These are phyloP conservation scores for Syrista parreyssii DNA, from an alignment of 2,888 invertebrate genomes.

Conservation along the genomic window DNA sequence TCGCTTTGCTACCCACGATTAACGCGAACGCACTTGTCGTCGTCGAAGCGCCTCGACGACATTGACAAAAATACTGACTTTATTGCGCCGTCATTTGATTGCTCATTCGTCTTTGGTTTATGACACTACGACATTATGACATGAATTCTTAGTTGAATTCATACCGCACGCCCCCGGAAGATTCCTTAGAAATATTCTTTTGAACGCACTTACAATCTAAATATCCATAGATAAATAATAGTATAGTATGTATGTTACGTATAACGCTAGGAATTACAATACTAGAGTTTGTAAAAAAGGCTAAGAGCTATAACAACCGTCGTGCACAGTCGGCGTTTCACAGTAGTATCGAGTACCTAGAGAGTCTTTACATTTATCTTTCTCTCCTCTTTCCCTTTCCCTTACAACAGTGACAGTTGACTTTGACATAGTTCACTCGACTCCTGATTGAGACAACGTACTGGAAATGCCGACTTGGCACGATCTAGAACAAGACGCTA, in stretches of 20 bases:
- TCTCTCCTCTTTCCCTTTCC: background rate
- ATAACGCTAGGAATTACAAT: constrained; percentile 29
- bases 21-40: background rate
- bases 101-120: constrained; percentile 26
- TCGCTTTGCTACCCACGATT: background rate
- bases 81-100: constrained; percentile 39
- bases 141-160: background rate
- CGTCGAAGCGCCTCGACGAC: background rate
- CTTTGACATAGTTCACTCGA: background rate
- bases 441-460: background rate
- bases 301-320: constrained; percentile 41
- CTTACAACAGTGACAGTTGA: background rate
- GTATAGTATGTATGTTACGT: constrained; percentile 17
- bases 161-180: background rate
- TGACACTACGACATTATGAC: background rate
- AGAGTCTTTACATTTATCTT: background rate
- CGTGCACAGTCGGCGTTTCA: constrained; percentile 27
- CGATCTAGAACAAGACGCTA: constrained; percentile 2
- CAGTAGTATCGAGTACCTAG: background rate
- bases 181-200: constrained; percentile 14
- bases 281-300: constrained; percentile 43
- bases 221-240: constrained; percentile 9
- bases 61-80: constrained; percentile 34
- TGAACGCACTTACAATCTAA: constrained; percentile 6
- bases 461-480: background rate